Evolutionary conservation across 2,888 invertebrate genomes (phyloP).

Genomic region (Leptinotarsa juncta): DNA sequence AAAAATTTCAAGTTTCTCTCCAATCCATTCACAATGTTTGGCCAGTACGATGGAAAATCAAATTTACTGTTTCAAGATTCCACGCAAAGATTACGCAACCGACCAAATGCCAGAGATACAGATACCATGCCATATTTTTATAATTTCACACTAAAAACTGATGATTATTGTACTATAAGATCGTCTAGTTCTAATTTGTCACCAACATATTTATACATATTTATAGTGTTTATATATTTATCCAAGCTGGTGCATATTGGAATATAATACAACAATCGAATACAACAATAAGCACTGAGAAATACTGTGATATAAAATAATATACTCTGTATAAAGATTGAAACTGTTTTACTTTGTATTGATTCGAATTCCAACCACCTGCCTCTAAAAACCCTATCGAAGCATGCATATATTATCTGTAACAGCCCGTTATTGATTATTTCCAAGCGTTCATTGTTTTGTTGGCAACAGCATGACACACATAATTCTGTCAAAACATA

Average conservation of each 20-base stretch:
- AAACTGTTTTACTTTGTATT: slow-evolving; percentile 19
- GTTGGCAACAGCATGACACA: slow-evolving; percentile 54
- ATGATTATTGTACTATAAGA: slow-evolving; percentile 45
- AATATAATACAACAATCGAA: slow-evolving; percentile 17
- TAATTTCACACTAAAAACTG: slow-evolving; percentile 44
- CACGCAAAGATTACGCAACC: slow-evolving; percentile 62
- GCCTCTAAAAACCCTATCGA: neutral
- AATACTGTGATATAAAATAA: slow-evolving; percentile 22
- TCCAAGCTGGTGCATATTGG: neutral
- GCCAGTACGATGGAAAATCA: slow-evolving; percentile 72
- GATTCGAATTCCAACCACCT: slow-evolving; percentile 21
- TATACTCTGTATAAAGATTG: slow-evolving; percentile 23
- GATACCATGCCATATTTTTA: slow-evolving; percentile 58
- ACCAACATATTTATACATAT: slow-evolving; percentile 5
- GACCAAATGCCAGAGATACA: slow-evolving; percentile 57
- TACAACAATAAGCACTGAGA: slow-evolving; percentile 29
- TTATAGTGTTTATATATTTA: slow-evolving; percentile 23
- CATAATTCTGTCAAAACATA: slow-evolving; percentile 47
- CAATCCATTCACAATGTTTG: slow-evolving; percentile 77
- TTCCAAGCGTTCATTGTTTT: slow-evolving; percentile 44
- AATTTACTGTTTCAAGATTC: slow-evolving; percentile 77
- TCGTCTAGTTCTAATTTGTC: slow-evolving; percentile 20
- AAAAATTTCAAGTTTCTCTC: slow-evolving; percentile 70
- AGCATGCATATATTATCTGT: slow-evolving; percentile 20
- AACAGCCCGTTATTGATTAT: slow-evolving; percentile 54